A percentile compares a stretch with the other conserved stretches of the same genome.
Conservation (phyloP, 2,113 vertebrate species). For the Peromyscus leucopus region DNA sequence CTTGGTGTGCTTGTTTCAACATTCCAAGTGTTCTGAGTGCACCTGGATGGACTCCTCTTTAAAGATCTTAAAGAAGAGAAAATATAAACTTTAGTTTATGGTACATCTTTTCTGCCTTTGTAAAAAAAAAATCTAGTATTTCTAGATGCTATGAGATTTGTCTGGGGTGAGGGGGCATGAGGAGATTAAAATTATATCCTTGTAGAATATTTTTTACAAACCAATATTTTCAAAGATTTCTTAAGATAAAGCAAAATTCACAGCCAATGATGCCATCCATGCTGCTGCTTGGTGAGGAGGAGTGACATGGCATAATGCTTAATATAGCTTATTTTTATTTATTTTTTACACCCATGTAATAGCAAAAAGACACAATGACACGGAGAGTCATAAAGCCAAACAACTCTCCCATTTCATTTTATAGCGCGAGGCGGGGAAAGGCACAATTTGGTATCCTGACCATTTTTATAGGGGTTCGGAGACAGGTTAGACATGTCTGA, state of each 20-base stretch:
- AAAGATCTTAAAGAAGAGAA: slow-evolving; percentile 57
- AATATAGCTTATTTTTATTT: slow-evolving; percentile 82
- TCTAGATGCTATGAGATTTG: slow-evolving; percentile 61
- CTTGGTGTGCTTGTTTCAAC: neutral
- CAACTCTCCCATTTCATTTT: slow-evolving; percentile 76
- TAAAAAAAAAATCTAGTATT: neutral
- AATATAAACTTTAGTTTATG: slow-evolving; percentile 50
- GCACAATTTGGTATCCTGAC: slow-evolving; percentile 78
- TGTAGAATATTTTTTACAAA: slow-evolving; percentile 34
- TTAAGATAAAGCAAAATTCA: slow-evolving; percentile 72
- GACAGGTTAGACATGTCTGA: slow-evolving; percentile 81
- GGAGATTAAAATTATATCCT: slow-evolving; percentile 31
- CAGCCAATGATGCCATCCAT: slow-evolving; percentile 61
- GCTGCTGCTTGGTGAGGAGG: slow-evolving; percentile 59
- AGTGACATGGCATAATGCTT: slow-evolving; percentile 69
- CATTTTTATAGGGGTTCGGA: slow-evolving; percentile 81
- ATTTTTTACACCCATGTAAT: slow-evolving; percentile 77
- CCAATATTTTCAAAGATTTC: slow-evolving; percentile 60
- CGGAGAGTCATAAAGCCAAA: slow-evolving; percentile 73
- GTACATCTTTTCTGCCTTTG: neutral
- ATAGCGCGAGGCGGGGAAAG: slow-evolving; percentile 69
- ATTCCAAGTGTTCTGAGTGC: slow-evolving; percentile 45
- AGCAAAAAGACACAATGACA: slow-evolving; percentile 78
- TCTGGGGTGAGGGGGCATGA: neutral
- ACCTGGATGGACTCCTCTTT: neutral